Evolutionary conservation across 2,113 vertebrate genomes (phyloP), one percentile per base, ranked within the genome.

Genomic region (Sorex araneus): DNA sequence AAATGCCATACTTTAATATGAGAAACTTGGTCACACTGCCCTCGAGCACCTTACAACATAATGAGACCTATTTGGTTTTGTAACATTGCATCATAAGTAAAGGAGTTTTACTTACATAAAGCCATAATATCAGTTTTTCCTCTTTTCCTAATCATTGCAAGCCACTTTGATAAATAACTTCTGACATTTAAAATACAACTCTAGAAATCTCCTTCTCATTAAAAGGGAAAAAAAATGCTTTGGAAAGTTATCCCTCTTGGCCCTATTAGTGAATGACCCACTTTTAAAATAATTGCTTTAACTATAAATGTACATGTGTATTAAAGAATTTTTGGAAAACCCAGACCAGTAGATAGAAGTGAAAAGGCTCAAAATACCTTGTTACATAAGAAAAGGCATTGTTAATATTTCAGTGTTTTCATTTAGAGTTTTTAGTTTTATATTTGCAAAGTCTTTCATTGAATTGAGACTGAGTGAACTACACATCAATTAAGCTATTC

Each of bases 401-500:
- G 21, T 57, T 84, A 77, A 30, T 13, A 82, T 79, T 88, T 88
- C 73, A 85, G 15, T 87, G 11, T 54, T 80, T 94, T 85, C 25
- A 75, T 83, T 95, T 88, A 40, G 76, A 28, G 70, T 73, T 64
- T 85, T 79, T 50, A 34, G 69, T 84, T 73, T 89, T 93, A 82
- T 83, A 60, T 50, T 90, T 91, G 50, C 50, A 83, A 89, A 64
- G 1, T 83, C 82, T 93, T 89, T 90, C 30, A 8, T 90, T 79
- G 21, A 28, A 32, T 75, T 90, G 66, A 71, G 90, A 94, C 87
- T 63, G 54, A 74, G 57, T 85, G 84, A 95, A 34, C 92, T 93
- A 90, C 70, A 21, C 67, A 78, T 63, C 78, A 95, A 94, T 90
- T 93, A 95, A 92, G n/a, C 64, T 93, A 79, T 57, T 83, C 79